Conservation (phyloP, 37 sponge, comb jelly and placozoan genomes). For the Spongia lamella region DNA sequence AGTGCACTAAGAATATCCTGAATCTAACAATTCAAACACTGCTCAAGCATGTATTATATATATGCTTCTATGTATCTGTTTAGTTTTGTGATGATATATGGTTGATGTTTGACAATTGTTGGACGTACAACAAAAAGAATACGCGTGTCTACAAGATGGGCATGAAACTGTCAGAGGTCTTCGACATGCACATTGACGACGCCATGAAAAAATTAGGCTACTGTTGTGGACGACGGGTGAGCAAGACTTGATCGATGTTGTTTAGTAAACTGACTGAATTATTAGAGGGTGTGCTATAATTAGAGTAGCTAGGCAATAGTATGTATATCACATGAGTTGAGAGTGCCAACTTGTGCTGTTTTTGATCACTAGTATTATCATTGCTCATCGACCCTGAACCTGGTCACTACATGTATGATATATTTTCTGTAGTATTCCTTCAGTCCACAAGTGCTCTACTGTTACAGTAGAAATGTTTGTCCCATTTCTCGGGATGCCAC, state of each 20-base stretch:
- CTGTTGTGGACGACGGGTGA: constrained; percentile 92
- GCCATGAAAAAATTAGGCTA: constrained; percentile 85
- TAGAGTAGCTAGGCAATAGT: background rate
- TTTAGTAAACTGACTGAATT: background rate
- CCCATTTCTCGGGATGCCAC: constrained; percentile 81
- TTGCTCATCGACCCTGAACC: background rate
- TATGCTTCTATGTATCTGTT: background rate
- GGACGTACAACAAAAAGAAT: constrained; percentile 89
- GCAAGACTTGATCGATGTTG: constrained; percentile 3
- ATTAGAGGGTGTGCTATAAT: too few relatives aligned
- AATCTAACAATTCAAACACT: too few relatives aligned
- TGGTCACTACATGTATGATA: background rate
- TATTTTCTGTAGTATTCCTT: constrained; percentile 66
- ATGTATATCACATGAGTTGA: background rate
- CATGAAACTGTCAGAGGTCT: constrained; percentile 86
- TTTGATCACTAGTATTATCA: background rate
- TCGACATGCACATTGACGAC: constrained; percentile 64
- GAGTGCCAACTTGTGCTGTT: background rate
- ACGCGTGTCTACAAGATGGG: constrained; percentile 88
- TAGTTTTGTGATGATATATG: constrained; percentile 92
- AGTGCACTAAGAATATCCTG: too few relatives aligned
- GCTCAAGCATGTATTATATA: too few relatives aligned
- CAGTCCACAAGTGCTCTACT: constrained; percentile 94
- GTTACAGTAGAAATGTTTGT: constrained; percentile 87
- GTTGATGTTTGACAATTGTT: constrained; percentile 98